phyloP scores from a whole-genome alignment of 2,888 invertebrate genomes.

The Eilema depressum region DNA sequence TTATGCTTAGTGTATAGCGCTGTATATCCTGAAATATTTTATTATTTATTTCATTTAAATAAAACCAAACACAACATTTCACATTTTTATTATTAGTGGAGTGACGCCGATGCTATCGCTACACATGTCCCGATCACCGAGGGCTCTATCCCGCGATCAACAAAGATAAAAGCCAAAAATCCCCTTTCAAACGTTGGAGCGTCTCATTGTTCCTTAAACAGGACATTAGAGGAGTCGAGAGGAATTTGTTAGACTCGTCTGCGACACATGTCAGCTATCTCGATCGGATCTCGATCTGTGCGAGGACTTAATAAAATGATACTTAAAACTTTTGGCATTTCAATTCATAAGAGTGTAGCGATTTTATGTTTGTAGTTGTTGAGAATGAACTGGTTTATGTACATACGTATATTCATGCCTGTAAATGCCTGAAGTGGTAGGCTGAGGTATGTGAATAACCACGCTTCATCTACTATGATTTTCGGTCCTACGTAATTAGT shows the following conservation, averaged over 20 bases:
- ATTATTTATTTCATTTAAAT: too few species aligned
- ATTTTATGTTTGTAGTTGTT: background rate
- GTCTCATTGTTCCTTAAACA: conserved; percentile 55
- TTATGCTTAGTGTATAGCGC: too few species aligned
- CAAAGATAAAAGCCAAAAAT: conserved; percentile 38
- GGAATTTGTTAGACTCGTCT: conserved; percentile 64
- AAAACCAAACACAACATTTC: background rate
- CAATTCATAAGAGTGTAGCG: conserved; percentile 29
- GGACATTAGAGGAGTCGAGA: conserved; percentile 57
- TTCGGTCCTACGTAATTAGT: too few species aligned
- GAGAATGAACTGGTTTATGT: background rate
- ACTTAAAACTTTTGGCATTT: conserved; percentile 53
- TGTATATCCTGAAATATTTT: too few species aligned
- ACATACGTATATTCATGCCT: too few species aligned
- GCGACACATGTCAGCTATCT: conserved; percentile 77
- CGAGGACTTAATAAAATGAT: conserved; percentile 81
- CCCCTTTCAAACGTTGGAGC: conserved; percentile 33
- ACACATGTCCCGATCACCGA: conserved; percentile 18
- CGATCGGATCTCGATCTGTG: conserved; percentile 73
- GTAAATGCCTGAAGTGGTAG: too few species aligned
- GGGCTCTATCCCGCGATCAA: conserved; percentile 30
- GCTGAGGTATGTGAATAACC: too few species aligned
- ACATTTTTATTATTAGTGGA: conserved; percentile 1
- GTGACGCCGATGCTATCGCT: background rate
- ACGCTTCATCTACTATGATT: too few species aligned